Percentiles rank a stretch among this genome's conserved stretches.
phyloP scores from a whole-genome alignment of 2,113 vertebrate species.

The Zapornia atra region DNA sequence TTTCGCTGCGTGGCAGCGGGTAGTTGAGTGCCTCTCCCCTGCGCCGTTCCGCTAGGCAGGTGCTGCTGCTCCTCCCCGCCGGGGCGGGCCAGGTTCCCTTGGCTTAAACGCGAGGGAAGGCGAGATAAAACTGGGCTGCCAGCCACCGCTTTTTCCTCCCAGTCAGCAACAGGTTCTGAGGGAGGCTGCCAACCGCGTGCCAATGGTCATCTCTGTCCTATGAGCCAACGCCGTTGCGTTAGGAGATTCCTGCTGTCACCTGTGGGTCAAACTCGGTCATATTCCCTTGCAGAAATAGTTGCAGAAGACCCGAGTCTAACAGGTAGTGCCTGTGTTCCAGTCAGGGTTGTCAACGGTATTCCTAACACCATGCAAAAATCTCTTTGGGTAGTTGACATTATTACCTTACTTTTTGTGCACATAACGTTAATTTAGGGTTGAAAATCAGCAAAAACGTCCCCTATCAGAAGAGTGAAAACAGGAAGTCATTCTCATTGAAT shows the following conservation, averaged over 20 bases:
- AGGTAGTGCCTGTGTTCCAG: background rate
- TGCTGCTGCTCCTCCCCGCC: no score
- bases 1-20: background rate
- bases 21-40: background rate
- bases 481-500: background rate
- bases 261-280: background rate
- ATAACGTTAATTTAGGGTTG: background rate
- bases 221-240: background rate
- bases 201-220: accelerated
- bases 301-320: background rate
- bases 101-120: accelerated
- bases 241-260: background rate
- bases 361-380: background rate
- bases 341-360: background rate
- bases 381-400: accelerated
- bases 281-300: background rate
- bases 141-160: background rate
- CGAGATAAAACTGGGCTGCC: background rate
- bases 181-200: background rate
- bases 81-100: background rate
- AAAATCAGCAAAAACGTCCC: background rate
- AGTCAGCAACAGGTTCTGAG: background rate
- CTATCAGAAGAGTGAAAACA: background rate
- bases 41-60: no score
- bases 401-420: background rate